Evolutionary conservation across 2,888 invertebrate genomes (phyloP), one percentile per base, ranked within the genome.

Genomic region (Oasisia sp.): DNA sequence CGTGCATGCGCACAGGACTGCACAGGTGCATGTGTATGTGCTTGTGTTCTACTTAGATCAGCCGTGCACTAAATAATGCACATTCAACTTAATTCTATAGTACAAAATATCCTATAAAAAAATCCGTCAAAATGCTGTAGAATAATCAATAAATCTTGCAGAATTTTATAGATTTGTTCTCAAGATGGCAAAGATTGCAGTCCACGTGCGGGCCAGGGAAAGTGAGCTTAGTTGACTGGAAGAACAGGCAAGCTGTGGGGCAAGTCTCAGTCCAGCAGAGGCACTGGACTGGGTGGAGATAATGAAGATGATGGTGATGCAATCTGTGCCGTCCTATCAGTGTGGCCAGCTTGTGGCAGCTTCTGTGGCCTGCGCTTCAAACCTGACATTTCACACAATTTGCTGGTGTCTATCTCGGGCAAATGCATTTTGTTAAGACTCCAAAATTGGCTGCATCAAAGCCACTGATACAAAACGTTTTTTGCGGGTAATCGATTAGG

Each of bases 401-500:
- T 7, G 74, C 74, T 74, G 0, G n/a, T 27, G n/a, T 27, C 74
- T 74, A 74, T 27, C 74, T 74, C 14, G 7, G 74, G 74, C 74
- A 74, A 74, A 74, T 74, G 74, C 27, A 27, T 19, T 74, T 74
- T 74, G 74, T 27, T 74, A 74, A 74, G 74, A 74, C 74, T 74
- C 74, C 27, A 74, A n/a, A 74, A 74, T 74, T 74, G n/a, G 74
- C 74, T 74, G 74, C 74, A 74, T 74, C 74, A 74, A n/a, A 74
- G 74, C 74, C 74, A 74, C 74, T 74, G 74, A 74, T 74, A 14
- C 74, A 56, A 56, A 56, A 56, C 19, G 56, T 19, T 56, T 56
- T 56, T 56, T 56, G 56, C 56, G 19, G 56, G 56, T 56, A 56
- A 56, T 56, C 56, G 19, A 56, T 56, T 56, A 56, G 56, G 56